Conservation (phyloP, 2,797 vertebrate species). For the Sparidentex hasta region DNA sequence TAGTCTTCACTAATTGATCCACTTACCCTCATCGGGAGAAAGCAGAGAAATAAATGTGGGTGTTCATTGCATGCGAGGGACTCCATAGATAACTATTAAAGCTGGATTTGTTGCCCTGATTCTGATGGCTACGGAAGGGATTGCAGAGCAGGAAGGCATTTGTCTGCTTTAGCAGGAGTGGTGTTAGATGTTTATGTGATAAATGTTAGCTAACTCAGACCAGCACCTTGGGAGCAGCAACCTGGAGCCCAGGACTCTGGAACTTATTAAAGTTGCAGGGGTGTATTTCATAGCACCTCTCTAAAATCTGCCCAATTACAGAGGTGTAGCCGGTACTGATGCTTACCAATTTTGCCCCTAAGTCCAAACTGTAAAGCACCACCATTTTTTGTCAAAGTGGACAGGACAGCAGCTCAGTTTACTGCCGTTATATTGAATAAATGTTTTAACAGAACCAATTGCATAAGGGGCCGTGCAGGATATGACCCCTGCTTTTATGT, state of each 20-base stretch:
- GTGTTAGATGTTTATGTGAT: constrained; percentile 89
- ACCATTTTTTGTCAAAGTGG: constrained; percentile 42
- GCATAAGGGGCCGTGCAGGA: constrained; percentile 13
- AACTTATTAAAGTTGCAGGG: constrained; percentile 89
- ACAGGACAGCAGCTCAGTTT: constrained; percentile 45
- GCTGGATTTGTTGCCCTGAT: constrained; percentile 88
- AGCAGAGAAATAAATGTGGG: constrained; percentile 91
- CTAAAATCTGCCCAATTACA: constrained; percentile 87
- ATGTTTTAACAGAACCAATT: constrained; percentile 47
- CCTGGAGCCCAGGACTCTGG: constrained; percentile 83
- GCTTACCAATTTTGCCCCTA: constrained; percentile 64
- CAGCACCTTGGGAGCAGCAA: constrained; percentile 86
- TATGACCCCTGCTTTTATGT: constrained; percentile 48
- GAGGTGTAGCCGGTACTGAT: constrained; percentile 75
- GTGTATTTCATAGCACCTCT: constrained; percentile 84
- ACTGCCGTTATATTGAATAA: constrained; percentile 34
- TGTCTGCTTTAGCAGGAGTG: constrained; percentile 89
- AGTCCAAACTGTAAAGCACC: constrained; percentile 61
- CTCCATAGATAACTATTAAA: constrained; percentile 96
- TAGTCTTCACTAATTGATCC: constrained; percentile 97
- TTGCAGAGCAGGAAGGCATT: constrained; percentile 87
- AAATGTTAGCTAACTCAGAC: constrained; percentile 88
- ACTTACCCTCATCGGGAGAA: constrained; percentile 92
- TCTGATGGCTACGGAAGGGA: constrained; percentile 83
- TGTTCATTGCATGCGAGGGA: constrained; percentile 91